Base-by-base conservation (phyloP, 2,888 invertebrate species). In the Trachelus stipa region DNA sequence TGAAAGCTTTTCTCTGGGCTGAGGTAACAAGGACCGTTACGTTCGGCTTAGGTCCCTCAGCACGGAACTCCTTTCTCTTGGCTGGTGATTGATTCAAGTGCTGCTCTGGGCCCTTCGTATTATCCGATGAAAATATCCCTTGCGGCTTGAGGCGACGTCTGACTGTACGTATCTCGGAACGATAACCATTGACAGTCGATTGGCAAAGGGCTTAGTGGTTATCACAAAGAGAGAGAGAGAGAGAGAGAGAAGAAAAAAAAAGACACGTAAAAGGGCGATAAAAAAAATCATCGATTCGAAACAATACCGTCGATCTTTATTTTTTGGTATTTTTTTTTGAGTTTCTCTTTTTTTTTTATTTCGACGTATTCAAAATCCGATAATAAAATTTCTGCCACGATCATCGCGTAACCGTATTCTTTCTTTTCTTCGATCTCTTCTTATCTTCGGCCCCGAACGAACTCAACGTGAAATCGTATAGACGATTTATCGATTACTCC, bases 21-120 rank as follows among this genome's bases (percentile, higher is more conserved):
- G 15, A 9, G 71, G 71, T 31, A 71, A 71, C 71, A 71, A 71
- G 71, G 71, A 23, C 71, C 33, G 71, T 71, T 34, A 71, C 71
- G 71, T 71, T 23, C 12, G 31, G 56, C 56, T 56, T 56, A 56
- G 56, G 23, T 23, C 15, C 15, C 71, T 31, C 33, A 12, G 4
- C 71, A 15, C 71, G 11, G 15, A 71, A 71, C 71, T 11, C 71
- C 71, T 71, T 71, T 71, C 71, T 71, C 71, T 34, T 34, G 71
- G 12, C 56, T 56, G 23, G 56, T 56, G 56, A 56, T 56, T 56
- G 56, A 56, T 56, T 56, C 56, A 56, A 56, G 56, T 9, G 56
- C 23, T 6, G 56, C 56, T 23, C 35, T 12, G 23, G 23, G 23
- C 23, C 56, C 56, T 56, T 56, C 56, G 56, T 56, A 9, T 56